Evolutionary conservation across 2,113 vertebrate genomes (phyloP).

Genomic region (Excalfactoria chinensis): DNA sequence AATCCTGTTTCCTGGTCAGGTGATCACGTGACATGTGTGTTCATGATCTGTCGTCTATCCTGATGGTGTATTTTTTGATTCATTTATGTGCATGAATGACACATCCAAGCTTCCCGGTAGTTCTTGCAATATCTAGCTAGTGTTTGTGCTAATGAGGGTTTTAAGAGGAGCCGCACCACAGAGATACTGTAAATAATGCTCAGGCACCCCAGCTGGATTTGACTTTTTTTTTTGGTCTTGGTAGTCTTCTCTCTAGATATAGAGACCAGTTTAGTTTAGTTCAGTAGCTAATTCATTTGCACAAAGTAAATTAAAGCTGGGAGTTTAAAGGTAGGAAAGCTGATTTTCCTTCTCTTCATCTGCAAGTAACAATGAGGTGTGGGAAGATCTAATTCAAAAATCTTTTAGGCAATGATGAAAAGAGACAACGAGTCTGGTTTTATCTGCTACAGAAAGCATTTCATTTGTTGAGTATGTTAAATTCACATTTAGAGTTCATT

Average conservation of each 20-base stretch:
- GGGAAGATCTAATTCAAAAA: slow-evolving; percentile 18
- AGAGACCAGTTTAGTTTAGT: not conserved
- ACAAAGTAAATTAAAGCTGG: slow-evolving; percentile 7
- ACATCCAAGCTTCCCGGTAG: not conserved
- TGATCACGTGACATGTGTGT: not conserved
- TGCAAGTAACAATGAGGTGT: slow-evolving; percentile 39
- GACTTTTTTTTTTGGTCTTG: not conserved
- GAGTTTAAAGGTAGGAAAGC: slow-evolving; percentile 44
- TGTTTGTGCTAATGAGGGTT: not conserved
- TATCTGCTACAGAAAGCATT: not conserved
- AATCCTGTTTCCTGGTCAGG: not conserved
- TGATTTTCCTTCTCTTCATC: slow-evolving; percentile 48
- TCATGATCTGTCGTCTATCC: not conserved
- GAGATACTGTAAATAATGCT: not conserved
- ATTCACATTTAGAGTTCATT: not conserved
- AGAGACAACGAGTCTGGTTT: not conserved
- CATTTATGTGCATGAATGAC: not conserved
- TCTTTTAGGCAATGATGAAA: not conserved
- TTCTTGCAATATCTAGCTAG: not conserved
- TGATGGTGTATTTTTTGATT: not conserved
- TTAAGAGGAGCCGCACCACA: not conserved
- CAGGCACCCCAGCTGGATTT: not conserved
- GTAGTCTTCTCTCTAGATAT: not conserved
- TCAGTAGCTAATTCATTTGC: slow-evolving; percentile 45
- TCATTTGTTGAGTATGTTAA: not conserved